phyloP scores from a whole-genome alignment of 2,797 vertebrate species.

The Molossus molossus region DNA sequence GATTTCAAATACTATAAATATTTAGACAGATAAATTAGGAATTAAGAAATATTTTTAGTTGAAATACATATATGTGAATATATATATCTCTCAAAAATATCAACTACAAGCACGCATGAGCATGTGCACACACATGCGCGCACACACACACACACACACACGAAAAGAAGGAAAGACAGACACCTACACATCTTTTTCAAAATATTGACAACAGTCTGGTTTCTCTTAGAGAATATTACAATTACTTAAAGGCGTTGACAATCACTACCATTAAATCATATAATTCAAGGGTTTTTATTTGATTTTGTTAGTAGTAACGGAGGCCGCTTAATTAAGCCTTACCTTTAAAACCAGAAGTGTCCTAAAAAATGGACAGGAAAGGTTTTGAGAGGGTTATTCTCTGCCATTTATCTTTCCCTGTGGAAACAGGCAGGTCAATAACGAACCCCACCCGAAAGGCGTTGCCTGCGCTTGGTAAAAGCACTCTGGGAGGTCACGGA shows the following conservation, averaged over 20 bases:
- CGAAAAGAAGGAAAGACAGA: neutral
- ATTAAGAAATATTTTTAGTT: constrained; percentile 40
- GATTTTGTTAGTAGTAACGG: constrained; percentile 28
- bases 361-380: constrained; percentile 69
- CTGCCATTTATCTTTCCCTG: constrained; percentile 69
- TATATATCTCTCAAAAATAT: neutral
- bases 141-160: neutral
- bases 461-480: constrained; percentile 67
- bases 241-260: neutral
- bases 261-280: constrained; percentile 33
- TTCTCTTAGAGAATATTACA: constrained; percentile 40
- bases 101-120: neutral
- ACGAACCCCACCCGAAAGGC: constrained; percentile 62
- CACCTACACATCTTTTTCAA: neutral
- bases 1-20: constrained; percentile 4
- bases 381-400: neutral
- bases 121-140: neutral
- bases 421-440: constrained; percentile 70
- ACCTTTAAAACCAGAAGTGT: constrained; percentile 59
- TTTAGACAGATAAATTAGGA: constrained; percentile 3
- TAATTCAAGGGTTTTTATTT: constrained; percentile 30
- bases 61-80: neutral
- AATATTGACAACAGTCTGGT: neutral
- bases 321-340: constrained; percentile 39
- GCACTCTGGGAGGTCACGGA: constrained; percentile 45